A percentile compares a stretch with the other conserved stretches of the same genome.
Evolutionary conservation across 2,113 vertebrate species (phyloP).

Genomic region (Psittacara wagleri): DNA sequence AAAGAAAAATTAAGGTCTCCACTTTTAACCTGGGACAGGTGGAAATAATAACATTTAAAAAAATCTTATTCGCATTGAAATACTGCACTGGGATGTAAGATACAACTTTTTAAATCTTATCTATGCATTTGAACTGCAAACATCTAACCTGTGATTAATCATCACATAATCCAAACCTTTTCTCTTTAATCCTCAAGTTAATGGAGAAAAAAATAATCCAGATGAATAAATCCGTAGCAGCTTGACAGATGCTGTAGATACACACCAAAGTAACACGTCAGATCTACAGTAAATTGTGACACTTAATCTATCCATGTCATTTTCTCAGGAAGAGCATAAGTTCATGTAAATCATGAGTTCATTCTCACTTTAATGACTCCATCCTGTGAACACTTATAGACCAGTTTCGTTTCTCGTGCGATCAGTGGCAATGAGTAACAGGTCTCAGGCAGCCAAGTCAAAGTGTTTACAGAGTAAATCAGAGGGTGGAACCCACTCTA

Average conservation of each 20-base stretch:
- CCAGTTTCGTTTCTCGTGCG: background rate
- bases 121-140: slow-evolving; percentile 2
- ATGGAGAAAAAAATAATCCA: slow-evolving; percentile 37
- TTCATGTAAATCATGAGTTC: background rate
- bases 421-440: slow-evolving; percentile 11
- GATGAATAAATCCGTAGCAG: background rate
- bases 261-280: background rate
- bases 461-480: background rate
- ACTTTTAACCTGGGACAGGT: background rate
- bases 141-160: slow-evolving; percentile 43
- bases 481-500: background rate
- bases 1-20: background rate
- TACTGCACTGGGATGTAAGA: background rate
- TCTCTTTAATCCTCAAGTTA: slow-evolving; percentile 21
- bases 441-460: background rate
- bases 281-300: background rate
- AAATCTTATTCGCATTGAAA: background rate
- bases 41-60: slow-evolving; percentile 18
- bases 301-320: background rate
- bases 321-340: slow-evolving; percentile 7
- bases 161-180: background rate
- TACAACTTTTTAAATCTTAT: slow-evolving; percentile 14
- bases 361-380: slow-evolving; percentile 6
- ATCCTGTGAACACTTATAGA: background rate
- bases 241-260: background rate